Evolutionary conservation across 2,797 vertebrate species (phyloP), one percentile per base, ranked within the genome.

Genomic region (Syngnathus acus): DNA sequence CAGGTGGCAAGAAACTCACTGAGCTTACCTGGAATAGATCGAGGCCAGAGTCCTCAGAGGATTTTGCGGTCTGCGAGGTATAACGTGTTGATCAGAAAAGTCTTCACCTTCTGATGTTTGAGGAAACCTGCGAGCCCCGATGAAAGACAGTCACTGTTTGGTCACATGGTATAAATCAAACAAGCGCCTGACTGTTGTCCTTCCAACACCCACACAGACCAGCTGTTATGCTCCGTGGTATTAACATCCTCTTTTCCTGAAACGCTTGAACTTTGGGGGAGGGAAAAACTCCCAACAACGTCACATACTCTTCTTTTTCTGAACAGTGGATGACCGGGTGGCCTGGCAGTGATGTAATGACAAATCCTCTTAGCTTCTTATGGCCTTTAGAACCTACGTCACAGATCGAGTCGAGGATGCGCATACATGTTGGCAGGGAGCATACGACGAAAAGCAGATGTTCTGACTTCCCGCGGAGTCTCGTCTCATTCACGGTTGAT

Each of bases 281-380:
- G 10, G 40, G 5, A 8, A 16, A 39, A 59, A 26, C 7, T 4
- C n/a, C 37, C 57, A 23, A 42, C 57, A 40, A 61, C 32, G 67
- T 59, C 9, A 43, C 40, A 32, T 23, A 53, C 67, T 43, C 47
- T 68, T 58, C 26, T 43, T 32, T 65, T 32, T 68, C 64, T 71
- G 67, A 59, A 67, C 62, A 69, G 45, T 73, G 71, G 60, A n/a
- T 68, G 79, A 77, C 71, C 60, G 75, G 78, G 72, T 67, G 71
- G 71, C 65, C 43, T 65, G 43, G 64, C 69, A n/a, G 78, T 92
- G 89, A 91, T 84, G 84, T 70, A 86, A 86, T 85, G 78, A 84
- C 84, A 91, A 91, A 92, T 91, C 90, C 83, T 88, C 87, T 93
- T 90, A 93, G 90, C 84, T 67, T 85, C 88, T 87, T 90, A 88